Percentiles rank a stretch among this genome's conserved stretches.
Conservation (phyloP, 2,888 invertebrate species). For the Eupithecia pulchellata region DNA sequence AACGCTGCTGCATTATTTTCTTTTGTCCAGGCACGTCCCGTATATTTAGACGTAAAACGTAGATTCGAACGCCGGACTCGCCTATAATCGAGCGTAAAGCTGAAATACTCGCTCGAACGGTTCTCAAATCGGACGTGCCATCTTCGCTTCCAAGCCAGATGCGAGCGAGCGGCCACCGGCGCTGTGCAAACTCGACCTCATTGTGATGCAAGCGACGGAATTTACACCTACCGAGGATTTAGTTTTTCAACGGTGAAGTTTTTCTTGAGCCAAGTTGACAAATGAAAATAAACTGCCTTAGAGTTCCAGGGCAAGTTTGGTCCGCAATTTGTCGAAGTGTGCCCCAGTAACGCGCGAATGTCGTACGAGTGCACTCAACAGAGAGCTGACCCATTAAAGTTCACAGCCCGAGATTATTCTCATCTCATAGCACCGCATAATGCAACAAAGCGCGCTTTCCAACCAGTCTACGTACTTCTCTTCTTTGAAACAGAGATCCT, state of each 20-base stretch:
- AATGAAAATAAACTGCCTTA: constrained; percentile 27
- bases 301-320: constrained; percentile 19
- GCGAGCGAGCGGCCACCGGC: constrained; percentile 32
- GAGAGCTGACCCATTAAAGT: constrained; percentile 28
- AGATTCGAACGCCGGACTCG: constrained; percentile 44
- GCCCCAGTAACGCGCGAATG: constrained; percentile 11
- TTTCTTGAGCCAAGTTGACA: constrained; percentile 10
- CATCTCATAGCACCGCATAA: constrained; percentile 7
- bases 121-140: constrained; percentile 45
- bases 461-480: background rate
- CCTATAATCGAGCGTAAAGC: constrained; percentile 47
- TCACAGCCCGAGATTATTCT: constrained; percentile 15
- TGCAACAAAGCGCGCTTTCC: constrained; percentile 19
- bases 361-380: constrained; percentile 8
- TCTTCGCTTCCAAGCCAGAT: constrained; percentile 28
- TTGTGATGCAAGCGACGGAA: constrained; percentile 23
- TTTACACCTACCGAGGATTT: constrained; percentile 8
- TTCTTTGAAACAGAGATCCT: background rate
- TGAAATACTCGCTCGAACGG: constrained; percentile 41
- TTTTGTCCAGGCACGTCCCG: constrained; percentile 33
- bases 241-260: constrained; percentile 23
- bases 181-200: constrained; percentile 26
- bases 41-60: constrained; percentile 47
- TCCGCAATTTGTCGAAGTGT: constrained; percentile 16
- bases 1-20: constrained; percentile 43